phyloP scores from a whole-genome alignment of 64 coral and sea anemone genomes.

The Actinia tenebrosa region DNA sequence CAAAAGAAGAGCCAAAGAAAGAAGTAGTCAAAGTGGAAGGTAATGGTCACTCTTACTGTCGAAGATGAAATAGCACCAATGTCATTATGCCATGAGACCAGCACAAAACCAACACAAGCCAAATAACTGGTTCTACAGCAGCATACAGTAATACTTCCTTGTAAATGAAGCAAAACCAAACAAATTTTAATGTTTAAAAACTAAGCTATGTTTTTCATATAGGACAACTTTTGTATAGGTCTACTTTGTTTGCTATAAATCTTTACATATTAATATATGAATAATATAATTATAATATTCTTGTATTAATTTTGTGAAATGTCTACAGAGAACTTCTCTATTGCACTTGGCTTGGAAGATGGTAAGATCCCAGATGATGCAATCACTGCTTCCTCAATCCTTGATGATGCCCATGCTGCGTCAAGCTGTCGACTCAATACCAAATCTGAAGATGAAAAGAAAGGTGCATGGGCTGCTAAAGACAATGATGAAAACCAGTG shows the following conservation, averaged over 20 bases:
- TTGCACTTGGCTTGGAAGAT: slow-evolving; percentile 68
- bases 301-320: not conserved
- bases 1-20: slow-evolving; percentile 29
- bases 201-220: not conserved
- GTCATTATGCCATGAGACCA: too few species aligned
- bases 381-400: slow-evolving; percentile 64
- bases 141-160: too few species aligned
- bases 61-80: too few species aligned
- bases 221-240: not conserved
- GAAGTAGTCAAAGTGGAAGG: slow-evolving; percentile 40
- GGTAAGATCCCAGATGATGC: slow-evolving; percentile 61
- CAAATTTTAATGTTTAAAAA: too few species aligned
- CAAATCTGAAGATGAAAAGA: slow-evolving; percentile 54
- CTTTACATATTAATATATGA: too few species aligned
- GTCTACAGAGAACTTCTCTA: slow-evolving; percentile 38
- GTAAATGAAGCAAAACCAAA: too few species aligned
- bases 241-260: too few species aligned
- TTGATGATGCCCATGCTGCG: slow-evolving; percentile 57
- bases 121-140: too few species aligned
- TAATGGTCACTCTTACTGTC: not conserved
- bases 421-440: slow-evolving; percentile 59
- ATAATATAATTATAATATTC: not conserved
- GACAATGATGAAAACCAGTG: slow-evolving; percentile 79
- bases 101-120: too few species aligned
- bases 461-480: slow-evolving; percentile 72